phyloP scores from a whole-genome alignment of 1,140 invertebrate genomes.

The Chrysopa pallens region DNA sequence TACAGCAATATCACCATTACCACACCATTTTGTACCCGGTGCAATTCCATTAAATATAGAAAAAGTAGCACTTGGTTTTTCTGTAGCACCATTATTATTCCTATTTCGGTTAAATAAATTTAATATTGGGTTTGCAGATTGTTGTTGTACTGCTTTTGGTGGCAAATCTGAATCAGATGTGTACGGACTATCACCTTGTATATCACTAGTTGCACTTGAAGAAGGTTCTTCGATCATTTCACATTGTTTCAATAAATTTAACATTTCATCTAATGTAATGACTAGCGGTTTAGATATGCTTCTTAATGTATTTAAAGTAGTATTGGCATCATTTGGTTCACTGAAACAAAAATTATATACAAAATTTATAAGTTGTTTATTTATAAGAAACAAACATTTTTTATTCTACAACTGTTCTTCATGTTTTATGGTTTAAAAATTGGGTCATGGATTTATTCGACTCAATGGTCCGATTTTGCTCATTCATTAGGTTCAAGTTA shows the following conservation, averaged over 20 bases:
- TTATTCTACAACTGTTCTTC: too few species aligned
- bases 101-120: background rate
- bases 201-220: background rate
- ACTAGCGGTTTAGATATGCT: conserved; percentile 33
- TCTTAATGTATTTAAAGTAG: conserved; percentile 36
- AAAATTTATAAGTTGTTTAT: too few species aligned
- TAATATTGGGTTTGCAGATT: background rate
- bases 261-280: conserved; percentile 50
- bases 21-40: conserved; percentile 80
- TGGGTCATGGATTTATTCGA: too few species aligned
- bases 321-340: conserved; percentile 40
- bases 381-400: too few species aligned
- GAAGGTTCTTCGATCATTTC: conserved; percentile 32
- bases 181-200: background rate
- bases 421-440: too few species aligned
- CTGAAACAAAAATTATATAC: conserved; percentile 28
- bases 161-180: background rate
- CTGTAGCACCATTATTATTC: too few species aligned
- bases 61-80: conserved; percentile 34
- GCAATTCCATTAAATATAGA: conserved; percentile 53
- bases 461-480: too few species aligned
- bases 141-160: too few species aligned
- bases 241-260: conserved; percentile 55
- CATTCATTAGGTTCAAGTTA: too few species aligned
- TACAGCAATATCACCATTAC: conserved; percentile 64